Conservation (phyloP, 2,888 invertebrate species). For the Thereva nobilitata region DNA sequence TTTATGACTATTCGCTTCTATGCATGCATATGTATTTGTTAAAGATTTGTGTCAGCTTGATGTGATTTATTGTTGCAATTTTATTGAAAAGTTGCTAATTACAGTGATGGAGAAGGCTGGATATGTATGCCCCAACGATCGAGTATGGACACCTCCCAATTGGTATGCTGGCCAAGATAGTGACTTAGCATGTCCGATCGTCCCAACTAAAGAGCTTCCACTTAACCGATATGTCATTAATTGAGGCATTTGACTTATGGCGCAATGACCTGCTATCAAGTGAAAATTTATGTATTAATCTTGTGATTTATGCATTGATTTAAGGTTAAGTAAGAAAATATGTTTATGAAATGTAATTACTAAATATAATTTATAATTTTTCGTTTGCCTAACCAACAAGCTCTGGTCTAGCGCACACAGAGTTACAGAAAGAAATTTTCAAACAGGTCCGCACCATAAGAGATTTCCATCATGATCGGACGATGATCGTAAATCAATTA, state of each 20-base stretch:
- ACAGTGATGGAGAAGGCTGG: conserved; percentile 14
- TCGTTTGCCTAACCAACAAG: no score
- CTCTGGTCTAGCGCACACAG: no score
- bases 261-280: conserved; percentile 1
- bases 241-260: neutral
- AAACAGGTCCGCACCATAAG: conserved; percentile 7
- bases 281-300: neutral
- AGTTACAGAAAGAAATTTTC: no score
- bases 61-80: conserved; percentile 26
- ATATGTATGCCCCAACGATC: neutral
- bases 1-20: conserved; percentile 3
- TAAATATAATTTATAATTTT: no score
- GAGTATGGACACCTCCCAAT: conserved; percentile 2
- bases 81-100: conserved; percentile 33
- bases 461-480: conserved; percentile 7
- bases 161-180: neutral
- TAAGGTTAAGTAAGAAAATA: neutral
- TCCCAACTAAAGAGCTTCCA: conserved; percentile 19
- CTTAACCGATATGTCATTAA: conserved; percentile 15
- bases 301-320: conserved; percentile 31
- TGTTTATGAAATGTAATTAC: no score
- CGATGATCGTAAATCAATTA: conserved; percentile 20
- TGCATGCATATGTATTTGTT: conserved; percentile 3
- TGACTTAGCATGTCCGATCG: neutral
- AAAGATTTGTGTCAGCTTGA: conserved; percentile 19